Conservation (phyloP, 2,888 invertebrate genomes). For the Mantis religiosa region DNA sequence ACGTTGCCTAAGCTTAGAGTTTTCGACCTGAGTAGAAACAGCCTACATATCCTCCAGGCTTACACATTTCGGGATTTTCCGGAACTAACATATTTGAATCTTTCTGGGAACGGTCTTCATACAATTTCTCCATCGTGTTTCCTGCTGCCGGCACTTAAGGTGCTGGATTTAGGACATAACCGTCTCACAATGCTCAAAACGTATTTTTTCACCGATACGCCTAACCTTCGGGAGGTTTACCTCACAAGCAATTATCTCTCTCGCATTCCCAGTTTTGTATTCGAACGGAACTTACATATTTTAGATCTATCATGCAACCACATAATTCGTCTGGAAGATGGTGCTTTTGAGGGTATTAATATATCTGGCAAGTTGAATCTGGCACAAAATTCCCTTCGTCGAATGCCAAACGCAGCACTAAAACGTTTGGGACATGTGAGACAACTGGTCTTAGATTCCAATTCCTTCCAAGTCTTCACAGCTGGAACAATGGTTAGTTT, state of each 20-base stretch:
- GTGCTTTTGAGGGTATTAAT: slow-evolving; percentile 33
- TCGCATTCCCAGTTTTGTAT: slow-evolving; percentile 29
- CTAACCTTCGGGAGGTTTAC: slow-evolving; percentile 29
- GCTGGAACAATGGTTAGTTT: slow-evolving; percentile 30
- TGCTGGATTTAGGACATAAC: slow-evolving; percentile 32
- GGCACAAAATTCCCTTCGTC: slow-evolving; percentile 32
- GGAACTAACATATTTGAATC: slow-evolving; percentile 30
- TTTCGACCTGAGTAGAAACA: slow-evolving; percentile 33
- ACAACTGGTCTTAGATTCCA: slow-evolving; percentile 32
- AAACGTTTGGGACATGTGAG: slow-evolving; percentile 30
- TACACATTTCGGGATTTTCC: slow-evolving; percentile 32
- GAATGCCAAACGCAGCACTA: slow-evolving; percentile 33
- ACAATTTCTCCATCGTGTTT: slow-evolving; percentile 32
- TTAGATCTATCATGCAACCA: slow-evolving; percentile 32
- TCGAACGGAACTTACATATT: slow-evolving; percentile 26
- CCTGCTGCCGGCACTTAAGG: slow-evolving; percentile 29
- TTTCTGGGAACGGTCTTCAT: slow-evolving; percentile 33
- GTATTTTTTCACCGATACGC: slow-evolving; percentile 32
- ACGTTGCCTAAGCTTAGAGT: slow-evolving; percentile 29
- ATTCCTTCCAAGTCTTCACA: slow-evolving; percentile 29
- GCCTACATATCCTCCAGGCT: slow-evolving; percentile 30
- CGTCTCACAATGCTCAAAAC: slow-evolving; percentile 27
- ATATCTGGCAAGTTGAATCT: slow-evolving; percentile 31
- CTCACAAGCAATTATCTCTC: slow-evolving; percentile 32
- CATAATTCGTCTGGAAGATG: slow-evolving; percentile 33